These are phyloP conservation scores for Atherinomorus stipes DNA, from an alignment of 2,113 vertebrate species.

Conservation along the genomic window DNA sequence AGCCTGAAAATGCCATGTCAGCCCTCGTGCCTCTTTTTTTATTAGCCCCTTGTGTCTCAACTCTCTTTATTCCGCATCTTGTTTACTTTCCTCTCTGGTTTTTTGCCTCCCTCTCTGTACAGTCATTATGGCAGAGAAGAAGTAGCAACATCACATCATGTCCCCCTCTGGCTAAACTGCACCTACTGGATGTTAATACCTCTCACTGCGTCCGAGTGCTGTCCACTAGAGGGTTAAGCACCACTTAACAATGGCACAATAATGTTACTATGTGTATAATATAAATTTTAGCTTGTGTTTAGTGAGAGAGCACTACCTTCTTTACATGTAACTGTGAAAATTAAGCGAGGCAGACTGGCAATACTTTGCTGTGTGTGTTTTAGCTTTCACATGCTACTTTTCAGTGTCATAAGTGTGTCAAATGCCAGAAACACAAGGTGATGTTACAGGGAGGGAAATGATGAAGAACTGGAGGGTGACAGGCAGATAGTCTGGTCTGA, in stretches of 20 bases:
- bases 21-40: conserved; percentile 52
- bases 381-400: conserved; percentile 9
- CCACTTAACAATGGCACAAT: conserved; percentile 31
- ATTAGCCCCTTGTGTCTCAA: conserved; percentile 59
- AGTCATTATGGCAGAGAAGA: conserved; percentile 9
- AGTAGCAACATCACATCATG: conserved; percentile 18
- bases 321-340: conserved; percentile 54
- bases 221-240: conserved; percentile 15
- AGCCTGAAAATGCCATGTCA: conserved; percentile 56
- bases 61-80: conserved; percentile 47
- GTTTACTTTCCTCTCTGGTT: conserved; percentile 50
- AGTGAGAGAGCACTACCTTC: conserved; percentile 13
- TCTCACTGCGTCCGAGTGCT: conserved; percentile 21
- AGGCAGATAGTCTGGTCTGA: conserved; percentile 11
- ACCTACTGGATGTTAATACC: conserved; percentile 20
- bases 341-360: conserved; percentile 33
- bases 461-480: conserved; percentile 38
- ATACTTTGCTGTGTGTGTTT: conserved; percentile 29
- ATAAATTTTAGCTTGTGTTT: conserved; percentile 8
- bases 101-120: conserved; percentile 28
- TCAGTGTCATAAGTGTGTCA: conserved; percentile 19
- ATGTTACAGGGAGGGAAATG: conserved; percentile 25
- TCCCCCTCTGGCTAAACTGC: conserved; percentile 7
- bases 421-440: conserved; percentile 35
- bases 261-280: conserved; percentile 13